Base-by-base conservation (phyloP, 2,888 invertebrate genomes). In the Ctena decussata region DNA sequence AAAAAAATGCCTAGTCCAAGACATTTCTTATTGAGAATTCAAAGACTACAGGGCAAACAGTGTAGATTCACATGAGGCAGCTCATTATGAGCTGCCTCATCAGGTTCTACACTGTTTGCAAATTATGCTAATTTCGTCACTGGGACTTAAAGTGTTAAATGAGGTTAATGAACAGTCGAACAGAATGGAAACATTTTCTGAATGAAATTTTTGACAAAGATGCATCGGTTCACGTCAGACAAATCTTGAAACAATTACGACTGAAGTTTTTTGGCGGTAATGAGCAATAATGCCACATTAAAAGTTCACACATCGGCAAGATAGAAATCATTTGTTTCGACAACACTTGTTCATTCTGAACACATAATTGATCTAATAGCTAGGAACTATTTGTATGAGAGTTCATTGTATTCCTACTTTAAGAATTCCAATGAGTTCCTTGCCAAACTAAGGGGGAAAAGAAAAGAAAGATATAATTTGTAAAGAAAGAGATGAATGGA, bases 261-360 rank as follows among this genome's bases (percentile, higher is more conserved):
- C 2, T n/a, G 65, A 65, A 21, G 35, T 65, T 65, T 65, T 65
- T 65, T 65, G 30, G 24, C 65, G 18, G 65, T 65, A 65, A 65
- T 65, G 65, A 65, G 65, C 18, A 65, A 65, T 65, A 65, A 32
- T 65, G 65, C 35, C 35, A 35, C 65, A 65, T 65, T 35, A 65
- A 65, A 65, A 65, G 35, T 32, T 65, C 27, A 30, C 65, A 35
- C 65, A 27, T 65, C 35, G 65, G 15, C 35, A 21, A 65, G 65
- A 65, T 65, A 65, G 35, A 35, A 32, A 65, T 65, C 65, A 65
- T 65, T 65, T 65, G 65, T 65, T 65, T 65, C 65, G 65, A 65
- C 65, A 65, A 35, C 35, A 12, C 21, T 30, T 65, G 65, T 65
- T 65, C 65, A 1, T 11, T 35, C 65, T 65, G 21, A 30, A 65